phyloP scores from a whole-genome alignment of 2,113 vertebrate genomes.

The Psammodynastes pulverulentus region DNA sequence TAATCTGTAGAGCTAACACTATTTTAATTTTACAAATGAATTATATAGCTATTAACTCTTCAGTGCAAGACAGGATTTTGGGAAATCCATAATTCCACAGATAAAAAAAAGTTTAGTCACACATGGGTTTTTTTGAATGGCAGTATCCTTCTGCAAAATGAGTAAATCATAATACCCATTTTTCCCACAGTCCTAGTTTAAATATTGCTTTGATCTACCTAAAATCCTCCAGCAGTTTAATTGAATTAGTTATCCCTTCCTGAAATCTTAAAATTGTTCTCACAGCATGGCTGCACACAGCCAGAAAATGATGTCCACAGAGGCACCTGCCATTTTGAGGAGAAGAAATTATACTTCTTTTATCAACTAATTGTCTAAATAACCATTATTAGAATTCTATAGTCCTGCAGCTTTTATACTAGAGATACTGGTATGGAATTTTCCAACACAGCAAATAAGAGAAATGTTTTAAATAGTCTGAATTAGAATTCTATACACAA shows the following conservation, averaged over 20 bases:
- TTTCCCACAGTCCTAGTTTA: neutral
- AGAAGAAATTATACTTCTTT: constrained; percentile 21
- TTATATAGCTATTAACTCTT: neutral
- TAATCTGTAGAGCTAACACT: neutral
- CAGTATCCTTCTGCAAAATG: neutral
- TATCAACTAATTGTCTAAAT: neutral
- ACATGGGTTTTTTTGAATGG: neutral
- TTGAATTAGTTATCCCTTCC: neutral
- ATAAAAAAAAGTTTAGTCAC: neutral
- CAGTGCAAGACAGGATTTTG: neutral
- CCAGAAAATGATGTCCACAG: fast-evolving
- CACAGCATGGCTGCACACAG: neutral
- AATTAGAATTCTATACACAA: constrained; percentile 1
- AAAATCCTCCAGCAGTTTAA: neutral
- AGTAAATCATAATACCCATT: neutral
- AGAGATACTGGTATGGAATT: constrained; percentile 11
- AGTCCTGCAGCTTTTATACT: neutral
- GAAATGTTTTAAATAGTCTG: constrained; percentile 32
- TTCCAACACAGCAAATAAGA: neutral
- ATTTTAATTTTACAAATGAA: neutral
- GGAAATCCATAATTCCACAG: neutral
- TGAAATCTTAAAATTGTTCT: neutral
- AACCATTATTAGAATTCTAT: neutral
- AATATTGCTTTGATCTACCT: constrained; percentile 27
- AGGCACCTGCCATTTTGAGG: neutral